phyloP scores from a whole-genome alignment of 2,797 vertebrate genomes.

The Alcedo quadribrachys region DNA sequence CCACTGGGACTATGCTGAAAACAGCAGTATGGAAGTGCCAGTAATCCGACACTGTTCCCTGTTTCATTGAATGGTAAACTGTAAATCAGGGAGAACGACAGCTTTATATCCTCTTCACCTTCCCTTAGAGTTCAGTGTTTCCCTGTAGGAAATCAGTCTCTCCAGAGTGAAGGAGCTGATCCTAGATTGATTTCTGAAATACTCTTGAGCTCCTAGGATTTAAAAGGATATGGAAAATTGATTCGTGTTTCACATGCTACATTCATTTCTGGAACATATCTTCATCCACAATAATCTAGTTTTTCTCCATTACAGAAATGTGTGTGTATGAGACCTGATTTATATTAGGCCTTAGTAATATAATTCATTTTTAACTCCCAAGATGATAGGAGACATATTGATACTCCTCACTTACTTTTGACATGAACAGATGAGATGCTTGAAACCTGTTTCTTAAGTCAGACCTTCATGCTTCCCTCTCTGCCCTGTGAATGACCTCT shows the following conservation, averaged over 20 bases:
- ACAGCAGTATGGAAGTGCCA: neutral
- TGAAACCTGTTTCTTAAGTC: slow-evolving; percentile 4
- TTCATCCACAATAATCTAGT: neutral
- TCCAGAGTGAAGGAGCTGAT: neutral
- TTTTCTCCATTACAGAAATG: neutral
- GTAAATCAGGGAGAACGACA: neutral
- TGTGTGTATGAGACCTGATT: slow-evolving; percentile 17
- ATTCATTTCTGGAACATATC: neutral
- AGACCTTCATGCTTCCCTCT: neutral
- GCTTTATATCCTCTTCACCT: slow-evolving; percentile 9
- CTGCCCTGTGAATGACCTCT: neutral
- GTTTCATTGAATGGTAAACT: neutral
- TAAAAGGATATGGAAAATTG: slow-evolving; percentile 27
- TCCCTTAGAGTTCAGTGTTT: slow-evolving; percentile 7
- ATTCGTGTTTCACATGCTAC: slow-evolving; percentile 11
- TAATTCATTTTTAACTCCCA: slow-evolving; percentile 5
- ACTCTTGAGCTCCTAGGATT: slow-evolving; percentile 7
- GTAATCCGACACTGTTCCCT: neutral
- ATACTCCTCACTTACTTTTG: neutral
- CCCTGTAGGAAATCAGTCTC: neutral
- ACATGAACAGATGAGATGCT: neutral
- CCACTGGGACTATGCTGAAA: neutral
- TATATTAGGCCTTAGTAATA: slow-evolving; percentile 24
- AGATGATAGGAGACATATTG: neutral
- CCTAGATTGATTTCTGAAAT: slow-evolving; percentile 34